Percentiles rank a stretch among this genome's conserved stretches.
These are phyloP conservation scores for Dione juno DNA, from an alignment of 2,888 invertebrate genomes.

Conservation along the genomic window DNA sequence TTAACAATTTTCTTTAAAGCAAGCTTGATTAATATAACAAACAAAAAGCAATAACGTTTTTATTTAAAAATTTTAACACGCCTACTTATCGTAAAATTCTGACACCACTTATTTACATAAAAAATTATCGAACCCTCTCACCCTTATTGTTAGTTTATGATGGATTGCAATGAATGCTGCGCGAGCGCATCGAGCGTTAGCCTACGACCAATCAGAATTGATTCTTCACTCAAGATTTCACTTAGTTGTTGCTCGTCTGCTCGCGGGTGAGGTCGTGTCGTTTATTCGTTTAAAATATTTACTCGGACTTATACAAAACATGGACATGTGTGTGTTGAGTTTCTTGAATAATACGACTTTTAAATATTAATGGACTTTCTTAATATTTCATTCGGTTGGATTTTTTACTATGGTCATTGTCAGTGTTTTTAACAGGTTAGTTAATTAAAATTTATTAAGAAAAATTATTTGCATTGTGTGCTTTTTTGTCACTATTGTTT, in stretches of 20 bases:
- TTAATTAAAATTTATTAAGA: constrained; percentile 41
- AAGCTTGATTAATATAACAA: background rate
- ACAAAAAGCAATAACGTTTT: constrained; percentile 18
- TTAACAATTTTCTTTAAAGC: background rate
- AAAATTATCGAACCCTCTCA: constrained; percentile 39
- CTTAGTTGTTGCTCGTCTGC: constrained; percentile 61
- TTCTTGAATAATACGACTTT: constrained; percentile 55
- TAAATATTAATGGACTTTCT: constrained; percentile 63
- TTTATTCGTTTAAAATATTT: constrained; percentile 35
- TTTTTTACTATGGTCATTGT: constrained; percentile 82
- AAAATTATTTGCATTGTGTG: constrained; percentile 4
- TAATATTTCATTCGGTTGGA: constrained; percentile 58
- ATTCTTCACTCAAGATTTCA: constrained; percentile 50
- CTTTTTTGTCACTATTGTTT: background rate
- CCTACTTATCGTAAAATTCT: constrained; percentile 39
- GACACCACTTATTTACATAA: constrained; percentile 39
- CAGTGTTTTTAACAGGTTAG: constrained; percentile 81
- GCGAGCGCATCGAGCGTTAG: constrained; percentile 46
- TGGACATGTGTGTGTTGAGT: constrained; percentile 74
- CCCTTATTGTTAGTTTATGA: constrained; percentile 39
- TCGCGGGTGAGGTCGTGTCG: constrained; percentile 56
- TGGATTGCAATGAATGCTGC: constrained; percentile 36
- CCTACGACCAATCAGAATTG: constrained; percentile 54
- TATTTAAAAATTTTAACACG: constrained; percentile 21
- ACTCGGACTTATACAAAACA: constrained; percentile 49